Conservation (phyloP, 2,888 invertebrate genomes). For the Drosophila tripunctata region DNA sequence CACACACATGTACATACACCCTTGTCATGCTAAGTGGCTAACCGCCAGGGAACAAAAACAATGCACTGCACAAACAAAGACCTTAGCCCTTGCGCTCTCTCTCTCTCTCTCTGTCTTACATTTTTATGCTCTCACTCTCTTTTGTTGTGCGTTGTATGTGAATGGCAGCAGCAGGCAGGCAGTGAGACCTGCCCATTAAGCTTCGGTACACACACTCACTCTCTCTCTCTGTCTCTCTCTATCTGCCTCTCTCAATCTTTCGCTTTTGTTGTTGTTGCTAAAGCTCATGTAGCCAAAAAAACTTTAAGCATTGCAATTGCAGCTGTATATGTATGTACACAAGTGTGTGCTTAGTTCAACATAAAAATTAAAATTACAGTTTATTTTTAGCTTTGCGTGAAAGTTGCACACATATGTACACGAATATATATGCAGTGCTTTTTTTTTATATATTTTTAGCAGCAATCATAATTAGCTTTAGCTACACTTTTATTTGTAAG, state of each 20-base stretch:
- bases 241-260: background rate
- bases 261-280: background rate
- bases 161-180: constrained; percentile 38
- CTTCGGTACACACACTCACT: too few species aligned
- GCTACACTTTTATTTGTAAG: background rate
- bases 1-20: constrained; percentile 15
- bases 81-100: constrained; percentile 15
- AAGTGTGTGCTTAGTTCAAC: constrained; percentile 43
- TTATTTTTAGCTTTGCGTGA: constrained; percentile 69
- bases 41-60: constrained; percentile 35
- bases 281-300: constrained; percentile 8
- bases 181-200: constrained; percentile 30
- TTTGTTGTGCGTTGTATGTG: constrained; percentile 41
- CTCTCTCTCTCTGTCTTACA: background rate
- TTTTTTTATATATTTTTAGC: constrained; percentile 9
- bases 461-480: constrained; percentile 32
- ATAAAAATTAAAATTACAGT: constrained; percentile 55
- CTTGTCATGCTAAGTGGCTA: constrained; percentile 50
- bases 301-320: constrained; percentile 13
- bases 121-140: background rate
- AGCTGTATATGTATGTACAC: background rate
- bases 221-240: too few species aligned
- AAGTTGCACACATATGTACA: constrained; percentile 44
- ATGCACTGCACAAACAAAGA: constrained; percentile 44
- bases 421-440: constrained; percentile 7